Evolutionary conservation across 2,888 invertebrate species (phyloP).

Genomic region (Philaethria dido): DNA sequence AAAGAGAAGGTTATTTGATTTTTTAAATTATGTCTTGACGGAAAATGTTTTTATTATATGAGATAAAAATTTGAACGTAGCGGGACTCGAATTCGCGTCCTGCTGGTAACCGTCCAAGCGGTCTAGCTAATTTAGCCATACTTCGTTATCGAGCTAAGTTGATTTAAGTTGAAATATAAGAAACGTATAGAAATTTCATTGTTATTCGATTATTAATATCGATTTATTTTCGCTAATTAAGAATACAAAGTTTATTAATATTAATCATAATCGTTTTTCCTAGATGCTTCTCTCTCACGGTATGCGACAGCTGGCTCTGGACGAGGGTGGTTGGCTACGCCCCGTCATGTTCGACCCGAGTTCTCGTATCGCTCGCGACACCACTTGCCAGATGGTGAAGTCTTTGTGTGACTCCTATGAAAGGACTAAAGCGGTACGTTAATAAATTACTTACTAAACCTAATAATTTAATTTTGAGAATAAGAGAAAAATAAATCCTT

Average conservation of each 20-base stretch:
- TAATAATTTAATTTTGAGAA: background rate
- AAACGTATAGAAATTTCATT: no score
- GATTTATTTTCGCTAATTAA: no score
- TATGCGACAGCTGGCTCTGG: constrained; percentile 84
- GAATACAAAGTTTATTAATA: no score
- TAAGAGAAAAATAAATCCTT: no score
- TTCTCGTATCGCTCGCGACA: constrained; percentile 93
- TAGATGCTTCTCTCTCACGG: constrained; percentile 78
- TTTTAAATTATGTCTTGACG: background rate
- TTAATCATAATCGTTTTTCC: background rate
- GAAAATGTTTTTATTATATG: no score
- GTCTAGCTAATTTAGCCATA: no score
- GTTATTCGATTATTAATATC: no score
- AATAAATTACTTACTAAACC: background rate
- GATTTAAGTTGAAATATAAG: no score
- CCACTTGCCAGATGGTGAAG: constrained; percentile 94
- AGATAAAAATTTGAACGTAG: no score
- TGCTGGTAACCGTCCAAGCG: no score
- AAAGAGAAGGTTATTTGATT: constrained; percentile 60
- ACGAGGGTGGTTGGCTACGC: constrained; percentile 92
- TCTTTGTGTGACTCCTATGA: constrained; percentile 87
- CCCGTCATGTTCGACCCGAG: constrained; percentile 96
- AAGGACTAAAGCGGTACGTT: constrained; percentile 75
- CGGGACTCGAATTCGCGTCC: no score
- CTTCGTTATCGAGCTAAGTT: no score